phyloP scores from a whole-genome alignment of 2,888 invertebrate species.

The Pandemis cinnamomeana region DNA sequence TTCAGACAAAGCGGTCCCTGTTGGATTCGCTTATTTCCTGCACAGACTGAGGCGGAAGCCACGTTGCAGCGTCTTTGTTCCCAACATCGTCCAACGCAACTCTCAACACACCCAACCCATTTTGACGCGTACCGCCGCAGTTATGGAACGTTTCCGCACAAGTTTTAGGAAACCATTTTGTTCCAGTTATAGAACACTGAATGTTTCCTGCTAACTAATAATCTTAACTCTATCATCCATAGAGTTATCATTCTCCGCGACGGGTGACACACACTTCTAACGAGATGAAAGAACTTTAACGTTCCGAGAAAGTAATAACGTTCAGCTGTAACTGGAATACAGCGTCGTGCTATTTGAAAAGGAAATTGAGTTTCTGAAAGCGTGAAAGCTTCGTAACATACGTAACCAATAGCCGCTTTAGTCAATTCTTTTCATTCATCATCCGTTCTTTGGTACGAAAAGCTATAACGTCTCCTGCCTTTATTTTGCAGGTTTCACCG shows the following conservation, averaged over 20 bases:
- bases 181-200: conserved; percentile 3
- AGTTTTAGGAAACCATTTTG: conserved; percentile 22
- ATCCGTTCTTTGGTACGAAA: not conserved
- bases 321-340: conserved; percentile 9
- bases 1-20: conserved; percentile 66
- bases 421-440: conserved; percentile 1
- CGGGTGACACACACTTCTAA: conserved; percentile 20
- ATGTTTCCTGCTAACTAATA: conserved; percentile 14
- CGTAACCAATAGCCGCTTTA: not conserved
- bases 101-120: conserved; percentile 14
- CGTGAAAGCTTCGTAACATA: conserved; percentile 19
- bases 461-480: not conserved
- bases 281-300: conserved; percentile 12
- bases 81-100: conserved; percentile 24
- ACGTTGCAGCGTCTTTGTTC: conserved; percentile 55
- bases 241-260: conserved; percentile 26
- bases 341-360: conserved; percentile 50
- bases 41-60: conserved; percentile 73
- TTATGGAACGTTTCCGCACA: conserved; percentile 18
- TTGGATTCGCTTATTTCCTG: conserved; percentile 76
- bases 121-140: conserved; percentile 37
- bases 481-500: not conserved
- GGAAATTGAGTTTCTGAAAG: conserved; percentile 64
- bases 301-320: conserved; percentile 1
- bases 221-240: conserved; percentile 13